A percentile compares a stretch with the other conserved stretches of the same genome.
Evolutionary conservation across 2,888 invertebrate species (phyloP).

Genomic region (Catonia carolina): DNA sequence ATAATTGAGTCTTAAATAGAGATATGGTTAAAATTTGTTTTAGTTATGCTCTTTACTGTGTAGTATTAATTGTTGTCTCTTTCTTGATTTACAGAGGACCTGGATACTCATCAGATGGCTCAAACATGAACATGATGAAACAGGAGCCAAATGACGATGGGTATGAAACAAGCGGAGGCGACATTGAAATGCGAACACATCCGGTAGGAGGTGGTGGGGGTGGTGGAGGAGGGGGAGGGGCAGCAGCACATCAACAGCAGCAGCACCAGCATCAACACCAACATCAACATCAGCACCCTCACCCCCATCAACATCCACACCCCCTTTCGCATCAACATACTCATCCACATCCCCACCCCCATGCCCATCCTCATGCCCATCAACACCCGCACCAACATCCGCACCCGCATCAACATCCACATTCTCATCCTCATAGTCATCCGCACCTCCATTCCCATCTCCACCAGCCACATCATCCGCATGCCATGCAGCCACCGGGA

Average conservation of each 20-base stretch:
- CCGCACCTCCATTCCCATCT: constrained; percentile 24
- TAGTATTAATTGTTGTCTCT: no score
- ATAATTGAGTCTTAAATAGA: no score
- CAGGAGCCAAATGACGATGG: constrained; percentile 81
- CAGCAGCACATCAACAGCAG: constrained; percentile 36
- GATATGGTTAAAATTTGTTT: no score
- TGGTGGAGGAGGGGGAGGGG: constrained; percentile 62
- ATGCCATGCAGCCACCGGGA: constrained; percentile 5
- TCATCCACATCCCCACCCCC: constrained; percentile 23
- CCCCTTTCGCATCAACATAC: constrained; percentile 30
- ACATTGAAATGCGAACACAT: constrained; percentile 37
- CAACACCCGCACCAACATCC: constrained; percentile 29
- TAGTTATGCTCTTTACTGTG: no score
- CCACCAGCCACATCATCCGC: constrained; percentile 11
- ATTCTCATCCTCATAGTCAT: constrained; percentile 28
- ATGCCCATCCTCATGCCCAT: constrained; percentile 23
- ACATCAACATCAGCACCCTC: constrained; percentile 28
- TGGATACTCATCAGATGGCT: background rate
- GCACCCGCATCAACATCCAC: constrained; percentile 29
- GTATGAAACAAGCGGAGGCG: constrained; percentile 70
- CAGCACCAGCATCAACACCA: constrained; percentile 21
- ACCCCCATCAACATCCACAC: constrained; percentile 37
- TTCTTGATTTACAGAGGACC: no score
- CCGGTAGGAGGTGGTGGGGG: constrained; percentile 70
- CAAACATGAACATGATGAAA: constrained; percentile 42